A percentile compares a stretch with the other conserved stretches of the same genome.
Evolutionary conservation across 2,113 vertebrate species (phyloP).

Genomic region (Rhodinocichla rosea): DNA sequence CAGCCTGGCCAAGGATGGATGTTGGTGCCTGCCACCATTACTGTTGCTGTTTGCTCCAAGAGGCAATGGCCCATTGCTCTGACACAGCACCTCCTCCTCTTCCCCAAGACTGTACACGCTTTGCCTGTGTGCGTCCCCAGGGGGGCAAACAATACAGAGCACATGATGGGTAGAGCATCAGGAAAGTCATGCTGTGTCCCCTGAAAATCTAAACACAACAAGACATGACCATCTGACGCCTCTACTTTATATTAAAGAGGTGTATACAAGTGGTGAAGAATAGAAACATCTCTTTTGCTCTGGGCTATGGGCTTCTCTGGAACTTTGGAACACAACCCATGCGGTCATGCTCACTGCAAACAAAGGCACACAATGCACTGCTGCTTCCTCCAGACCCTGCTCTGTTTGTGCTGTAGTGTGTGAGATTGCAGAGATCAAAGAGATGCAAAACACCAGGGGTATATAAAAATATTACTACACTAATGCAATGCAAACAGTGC

Average conservation of each 20-base stretch:
- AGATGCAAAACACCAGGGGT: background rate
- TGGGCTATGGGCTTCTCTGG: background rate
- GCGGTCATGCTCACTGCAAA: background rate
- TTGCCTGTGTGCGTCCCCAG: background rate
- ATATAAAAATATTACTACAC: background rate
- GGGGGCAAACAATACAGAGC: background rate
- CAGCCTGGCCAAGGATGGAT: background rate
- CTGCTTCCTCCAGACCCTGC: background rate
- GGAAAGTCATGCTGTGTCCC: background rate
- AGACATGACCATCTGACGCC: background rate
- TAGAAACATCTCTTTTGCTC: background rate
- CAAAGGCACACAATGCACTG: background rate
- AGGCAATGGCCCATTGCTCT: background rate
- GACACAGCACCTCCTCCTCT: background rate
- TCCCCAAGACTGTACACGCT: rapidly evolving
- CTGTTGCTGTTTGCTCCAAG: background rate
- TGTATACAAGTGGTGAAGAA: background rate
- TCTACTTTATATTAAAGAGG: background rate
- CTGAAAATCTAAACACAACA: background rate
- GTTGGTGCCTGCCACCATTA: rapidly evolving
- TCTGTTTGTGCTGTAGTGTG: background rate
- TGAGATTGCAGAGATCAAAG: background rate
- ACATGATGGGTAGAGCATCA: background rate
- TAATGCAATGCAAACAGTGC: background rate
- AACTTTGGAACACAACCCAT: background rate